phyloP scores from a whole-genome alignment of 2,113 vertebrate species.

The Pipa parva region DNA sequence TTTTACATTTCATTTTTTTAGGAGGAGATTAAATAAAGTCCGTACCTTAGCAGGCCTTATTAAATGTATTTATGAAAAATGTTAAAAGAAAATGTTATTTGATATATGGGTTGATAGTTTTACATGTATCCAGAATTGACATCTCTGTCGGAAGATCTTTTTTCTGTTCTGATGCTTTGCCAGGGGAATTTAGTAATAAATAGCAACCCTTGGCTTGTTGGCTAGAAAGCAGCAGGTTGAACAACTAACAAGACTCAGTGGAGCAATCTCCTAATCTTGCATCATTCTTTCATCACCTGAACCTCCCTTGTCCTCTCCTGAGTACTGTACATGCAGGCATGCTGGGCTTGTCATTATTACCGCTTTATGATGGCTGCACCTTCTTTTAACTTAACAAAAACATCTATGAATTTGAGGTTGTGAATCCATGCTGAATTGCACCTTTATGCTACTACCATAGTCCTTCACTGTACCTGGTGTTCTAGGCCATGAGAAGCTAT shows the following conservation, averaged over 20 bases:
- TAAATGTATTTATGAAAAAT: too few species aligned
- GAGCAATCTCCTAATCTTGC: conserved; percentile 22
- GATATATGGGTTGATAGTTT: neutral
- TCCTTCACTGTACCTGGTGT: too few species aligned
- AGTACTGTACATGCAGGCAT: neutral
- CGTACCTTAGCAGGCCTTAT: too few species aligned
- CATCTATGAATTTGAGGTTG: too few species aligned
- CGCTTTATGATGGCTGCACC: neutral
- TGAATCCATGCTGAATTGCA: too few species aligned
- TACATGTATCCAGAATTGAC: neutral
- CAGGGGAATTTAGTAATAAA: conserved; percentile 17
- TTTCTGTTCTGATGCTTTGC: neutral
- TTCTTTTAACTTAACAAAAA: too few species aligned
- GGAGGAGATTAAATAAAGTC: too few species aligned
- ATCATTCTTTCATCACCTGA: conserved; percentile 38
- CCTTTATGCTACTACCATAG: too few species aligned
- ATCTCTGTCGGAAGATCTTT: neutral
- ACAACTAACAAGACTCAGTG: conserved; percentile 31
- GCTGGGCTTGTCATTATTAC: neutral
- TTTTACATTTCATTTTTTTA: too few species aligned
- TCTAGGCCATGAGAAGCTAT: too few species aligned
- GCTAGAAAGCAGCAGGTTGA: conserved; percentile 36
- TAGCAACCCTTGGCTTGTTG: conserved; percentile 12
- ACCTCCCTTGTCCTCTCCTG: conserved; percentile 20
- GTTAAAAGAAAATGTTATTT: neutral